phyloP scores from a whole-genome alignment of 2,797 vertebrate species.

The Gadopsis bispinosus region DNA sequence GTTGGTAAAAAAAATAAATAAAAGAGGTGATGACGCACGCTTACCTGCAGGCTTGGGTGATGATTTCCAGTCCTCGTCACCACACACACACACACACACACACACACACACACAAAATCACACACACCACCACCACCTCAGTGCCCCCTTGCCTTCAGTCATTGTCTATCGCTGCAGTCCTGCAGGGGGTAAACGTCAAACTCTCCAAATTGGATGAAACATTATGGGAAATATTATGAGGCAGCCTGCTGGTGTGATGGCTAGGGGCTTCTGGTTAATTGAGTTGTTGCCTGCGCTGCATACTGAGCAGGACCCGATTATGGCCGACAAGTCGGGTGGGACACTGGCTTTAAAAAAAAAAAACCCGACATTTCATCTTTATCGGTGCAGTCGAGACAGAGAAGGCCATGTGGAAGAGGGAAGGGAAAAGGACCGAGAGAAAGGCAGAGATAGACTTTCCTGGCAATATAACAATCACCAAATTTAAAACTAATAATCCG shows the following conservation, averaged over 20 bases:
- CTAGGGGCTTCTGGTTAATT: constrained; percentile 81
- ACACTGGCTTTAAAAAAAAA: constrained; percentile 23
- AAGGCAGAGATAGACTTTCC: not conserved
- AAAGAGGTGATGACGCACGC: constrained; percentile 37
- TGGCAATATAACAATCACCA: not conserved
- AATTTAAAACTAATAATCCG: not conserved
- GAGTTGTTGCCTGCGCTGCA: constrained; percentile 78
- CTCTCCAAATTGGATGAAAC: constrained; percentile 87
- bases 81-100: constrained; percentile 40
- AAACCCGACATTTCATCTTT: constrained; percentile 54
- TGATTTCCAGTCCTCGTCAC: constrained; percentile 49
- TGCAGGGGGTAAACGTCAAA: constrained; percentile 84
- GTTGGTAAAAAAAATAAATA: constrained; percentile 12
- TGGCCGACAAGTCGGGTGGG: constrained; percentile 54
- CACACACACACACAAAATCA: constrained; percentile 14
- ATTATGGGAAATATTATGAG: constrained; percentile 86
- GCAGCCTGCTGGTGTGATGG: constrained; percentile 81
- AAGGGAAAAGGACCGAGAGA: not conserved
- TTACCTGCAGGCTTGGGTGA: constrained; percentile 56
- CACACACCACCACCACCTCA: constrained; percentile 49
- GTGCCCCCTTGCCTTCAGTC: constrained; percentile 79
- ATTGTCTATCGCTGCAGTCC: constrained; percentile 77
- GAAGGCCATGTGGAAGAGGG: constrained; percentile 29
- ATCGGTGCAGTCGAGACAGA: constrained; percentile 40
- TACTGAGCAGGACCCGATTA: constrained; percentile 70